Percentiles rank a stretch among this genome's conserved stretches.
Conservation (phyloP, 2,888 invertebrate species). For the Drosophila leonis region DNA sequence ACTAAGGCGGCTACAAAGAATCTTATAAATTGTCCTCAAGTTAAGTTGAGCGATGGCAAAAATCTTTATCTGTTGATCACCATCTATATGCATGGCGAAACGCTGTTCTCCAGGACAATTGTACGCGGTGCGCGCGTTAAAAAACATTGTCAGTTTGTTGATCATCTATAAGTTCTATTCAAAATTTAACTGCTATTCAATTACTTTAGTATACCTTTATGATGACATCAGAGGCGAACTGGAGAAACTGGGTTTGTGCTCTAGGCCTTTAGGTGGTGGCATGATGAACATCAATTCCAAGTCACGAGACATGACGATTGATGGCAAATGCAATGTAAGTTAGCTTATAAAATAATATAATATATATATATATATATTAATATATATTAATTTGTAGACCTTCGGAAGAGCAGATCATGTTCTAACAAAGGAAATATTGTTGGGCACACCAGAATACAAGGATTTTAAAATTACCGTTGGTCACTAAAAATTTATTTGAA, state of each 20-base stretch:
- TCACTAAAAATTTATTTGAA: not conserved
- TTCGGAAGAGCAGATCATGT: conserved; percentile 59
- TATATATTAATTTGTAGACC: conserved; percentile 32
- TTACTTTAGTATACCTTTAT: conserved; percentile 37
- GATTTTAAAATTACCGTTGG: conserved; percentile 37
- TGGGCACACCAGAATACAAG: conserved; percentile 18
- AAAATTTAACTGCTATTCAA: not conserved
- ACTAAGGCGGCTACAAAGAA: not conserved
- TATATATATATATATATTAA: not conserved
- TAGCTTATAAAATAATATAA: not conserved
- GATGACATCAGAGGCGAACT: conserved; percentile 18
- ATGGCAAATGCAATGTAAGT: conserved; percentile 43
- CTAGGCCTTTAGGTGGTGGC: conserved; percentile 58
- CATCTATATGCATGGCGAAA: conserved; percentile 54
- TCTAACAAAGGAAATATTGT: conserved; percentile 41
- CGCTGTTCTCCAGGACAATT: conserved; percentile 41
- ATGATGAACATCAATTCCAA: conserved; percentile 17
- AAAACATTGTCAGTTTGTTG: conserved; percentile 41
- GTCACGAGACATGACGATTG: conserved; percentile 36
- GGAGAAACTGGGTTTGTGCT: conserved; percentile 35
- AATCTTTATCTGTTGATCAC: conserved; percentile 48
- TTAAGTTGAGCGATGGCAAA: conserved; percentile 32
- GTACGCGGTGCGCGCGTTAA: conserved; percentile 36
- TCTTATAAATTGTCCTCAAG: conserved; percentile 13
- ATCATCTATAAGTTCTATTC: not conserved